Evolutionary conservation across 2,888 invertebrate genomes (phyloP).

Genomic region (Orchesella flavescens): DNA sequence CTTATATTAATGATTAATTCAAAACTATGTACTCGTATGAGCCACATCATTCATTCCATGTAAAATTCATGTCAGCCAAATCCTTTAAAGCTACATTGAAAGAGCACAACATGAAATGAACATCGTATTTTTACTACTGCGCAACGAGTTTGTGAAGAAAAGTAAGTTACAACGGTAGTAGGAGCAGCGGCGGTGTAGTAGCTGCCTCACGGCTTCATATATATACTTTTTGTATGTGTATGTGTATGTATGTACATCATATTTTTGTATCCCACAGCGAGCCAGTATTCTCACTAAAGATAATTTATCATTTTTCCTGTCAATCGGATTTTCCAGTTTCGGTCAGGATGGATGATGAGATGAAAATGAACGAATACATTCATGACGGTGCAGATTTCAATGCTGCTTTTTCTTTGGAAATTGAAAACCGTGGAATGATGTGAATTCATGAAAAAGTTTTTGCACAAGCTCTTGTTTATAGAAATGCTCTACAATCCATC

Average conservation of each 20-base stretch:
- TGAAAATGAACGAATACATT: constrained; percentile 67
- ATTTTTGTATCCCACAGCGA: constrained; percentile 36
- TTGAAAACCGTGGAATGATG: not conserved
- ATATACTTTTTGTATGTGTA: too few species aligned
- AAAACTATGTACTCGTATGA: constrained; percentile 37
- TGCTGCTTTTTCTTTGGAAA: not conserved
- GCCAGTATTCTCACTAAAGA: constrained; percentile 59
- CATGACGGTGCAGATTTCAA: constrained; percentile 56
- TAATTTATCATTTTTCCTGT: constrained; percentile 72
- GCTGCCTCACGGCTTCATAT: too few species aligned
- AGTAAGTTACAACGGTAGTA: constrained; percentile 21
- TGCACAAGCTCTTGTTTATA: not conserved
- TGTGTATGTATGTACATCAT: constrained; percentile 14
- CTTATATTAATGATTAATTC: constrained; percentile 56
- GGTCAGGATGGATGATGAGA: constrained; percentile 63
- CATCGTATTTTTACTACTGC: constrained; percentile 27
- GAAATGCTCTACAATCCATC: not conserved
- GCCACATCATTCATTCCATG: constrained; percentile 58
- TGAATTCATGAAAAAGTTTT: not conserved
- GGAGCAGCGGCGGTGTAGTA: too few species aligned
- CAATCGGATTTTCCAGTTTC: constrained; percentile 65
- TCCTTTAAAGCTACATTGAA: constrained; percentile 50
- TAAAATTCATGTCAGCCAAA: constrained; percentile 60
- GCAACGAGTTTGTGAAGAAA: constrained; percentile 2
- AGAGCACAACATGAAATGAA: too few species aligned